Conservation (phyloP, 2,888 invertebrate genomes). For the Cremastinae sp. region DNA sequence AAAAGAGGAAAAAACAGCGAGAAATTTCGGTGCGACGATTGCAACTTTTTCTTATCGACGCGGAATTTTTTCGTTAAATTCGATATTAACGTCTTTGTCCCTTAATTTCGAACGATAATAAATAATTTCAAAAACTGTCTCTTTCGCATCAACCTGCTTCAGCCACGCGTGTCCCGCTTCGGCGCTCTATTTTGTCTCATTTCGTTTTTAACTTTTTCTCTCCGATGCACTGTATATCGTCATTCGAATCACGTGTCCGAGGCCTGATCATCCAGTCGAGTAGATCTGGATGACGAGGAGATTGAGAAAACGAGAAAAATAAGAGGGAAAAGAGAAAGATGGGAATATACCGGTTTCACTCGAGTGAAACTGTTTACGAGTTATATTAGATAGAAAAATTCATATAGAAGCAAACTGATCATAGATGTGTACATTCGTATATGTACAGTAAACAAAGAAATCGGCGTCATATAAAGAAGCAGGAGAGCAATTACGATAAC, state of each 20-base stretch:
- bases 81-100: neutral
- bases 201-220: neutral
- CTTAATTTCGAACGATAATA: neutral
- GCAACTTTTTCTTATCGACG: too few relatives aligned
- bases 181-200: constrained; percentile 9
- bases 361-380: constrained; percentile 30
- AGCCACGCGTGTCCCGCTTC: constrained; percentile 14
- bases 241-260: constrained; percentile 38
- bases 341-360: constrained; percentile 38
- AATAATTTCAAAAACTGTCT: neutral
- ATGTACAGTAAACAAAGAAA: constrained; percentile 10
- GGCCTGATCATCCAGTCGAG: constrained; percentile 33
- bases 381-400: constrained; percentile 7
- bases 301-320: neutral
- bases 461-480: constrained; percentile 25
- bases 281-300: constrained; percentile 6
- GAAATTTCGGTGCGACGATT: too few relatives aligned
- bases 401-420: constrained; percentile 4
- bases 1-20: neutral
- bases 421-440: constrained; percentile 32
- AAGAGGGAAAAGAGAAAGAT: neutral
- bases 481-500: too few relatives aligned
- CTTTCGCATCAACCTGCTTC: neutral
- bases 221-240: neutral
- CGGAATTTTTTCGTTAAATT: too few relatives aligned